phyloP scores from a whole-genome alignment of 1,140 invertebrate genomes.

The Drosophila busckii region DNA sequence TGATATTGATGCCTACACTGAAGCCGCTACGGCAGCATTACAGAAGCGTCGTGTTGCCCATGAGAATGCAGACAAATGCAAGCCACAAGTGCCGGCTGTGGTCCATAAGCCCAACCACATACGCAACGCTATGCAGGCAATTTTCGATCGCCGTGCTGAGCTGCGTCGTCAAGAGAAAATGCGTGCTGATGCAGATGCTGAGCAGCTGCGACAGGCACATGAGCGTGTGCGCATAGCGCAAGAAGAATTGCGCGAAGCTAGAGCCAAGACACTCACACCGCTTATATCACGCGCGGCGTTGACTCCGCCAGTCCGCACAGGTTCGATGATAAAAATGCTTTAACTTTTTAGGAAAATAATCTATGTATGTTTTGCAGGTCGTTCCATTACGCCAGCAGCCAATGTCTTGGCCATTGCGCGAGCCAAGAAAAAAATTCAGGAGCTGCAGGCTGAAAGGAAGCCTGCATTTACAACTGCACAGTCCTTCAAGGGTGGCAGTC shows the following conservation, averaged over 20 bases:
- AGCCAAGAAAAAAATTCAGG: slow-evolving; percentile 81
- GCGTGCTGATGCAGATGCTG: slow-evolving; percentile 48
- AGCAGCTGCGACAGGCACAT: slow-evolving; percentile 53
- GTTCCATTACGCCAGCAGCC: slow-evolving; percentile 82
- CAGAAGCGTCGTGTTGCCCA: slow-evolving; percentile 80
- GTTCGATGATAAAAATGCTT: too few species aligned
- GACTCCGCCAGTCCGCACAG: slow-evolving; percentile 46
- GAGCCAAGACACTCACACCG: slow-evolving; percentile 56
- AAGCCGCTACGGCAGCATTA: slow-evolving; percentile 40
- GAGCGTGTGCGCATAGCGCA: slow-evolving; percentile 60
- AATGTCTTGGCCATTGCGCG: slow-evolving; percentile 82
- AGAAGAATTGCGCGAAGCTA: slow-evolving; percentile 48
- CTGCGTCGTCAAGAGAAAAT: slow-evolving; percentile 55
- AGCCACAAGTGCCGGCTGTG: background rate
- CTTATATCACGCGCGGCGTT: slow-evolving; percentile 57
- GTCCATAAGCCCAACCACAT: slow-evolving; percentile 63
- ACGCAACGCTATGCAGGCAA: slow-evolving; percentile 71
- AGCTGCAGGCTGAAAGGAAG: slow-evolving; percentile 78
- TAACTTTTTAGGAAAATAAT: too few species aligned
- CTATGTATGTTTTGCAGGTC: slow-evolving; percentile 38
- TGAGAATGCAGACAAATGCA: slow-evolving; percentile 71
- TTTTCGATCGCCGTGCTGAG: slow-evolving; percentile 60
- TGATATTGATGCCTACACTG: slow-evolving; percentile 56
- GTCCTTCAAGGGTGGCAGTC: slow-evolving; percentile 83
- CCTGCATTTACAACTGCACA: slow-evolving; percentile 82